A percentile compares a stretch with the other conserved stretches of the same genome.
Evolutionary conservation across 1,140 invertebrate genomes (phyloP).

Genomic region (Pogonus chalceus): DNA sequence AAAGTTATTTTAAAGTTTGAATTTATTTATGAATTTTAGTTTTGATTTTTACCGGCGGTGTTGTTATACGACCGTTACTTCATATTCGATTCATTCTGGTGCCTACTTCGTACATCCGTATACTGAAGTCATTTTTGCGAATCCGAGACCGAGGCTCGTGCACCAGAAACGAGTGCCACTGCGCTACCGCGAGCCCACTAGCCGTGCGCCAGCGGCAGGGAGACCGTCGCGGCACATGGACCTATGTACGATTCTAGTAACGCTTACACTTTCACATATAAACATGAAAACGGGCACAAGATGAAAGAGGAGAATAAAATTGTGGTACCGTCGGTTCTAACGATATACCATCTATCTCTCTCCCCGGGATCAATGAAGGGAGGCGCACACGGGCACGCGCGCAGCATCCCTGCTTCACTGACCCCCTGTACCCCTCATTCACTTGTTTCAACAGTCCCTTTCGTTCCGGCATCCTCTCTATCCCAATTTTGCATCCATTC

Average conservation of each 20-base stretch:
- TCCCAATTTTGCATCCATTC: background rate
- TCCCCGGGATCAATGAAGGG: slow-evolving; percentile 24
- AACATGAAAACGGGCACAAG: background rate
- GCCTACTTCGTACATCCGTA: slow-evolving; percentile 25
- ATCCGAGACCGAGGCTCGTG: slow-evolving; percentile 19
- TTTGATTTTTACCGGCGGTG: slow-evolving; percentile 17
- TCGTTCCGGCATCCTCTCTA: background rate
- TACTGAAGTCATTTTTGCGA: slow-evolving; percentile 23
- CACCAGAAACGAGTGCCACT: slow-evolving; percentile 23
- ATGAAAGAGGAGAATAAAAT: slow-evolving; percentile 10
- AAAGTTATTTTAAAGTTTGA: slow-evolving; percentile 18
- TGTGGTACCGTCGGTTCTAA: slow-evolving; percentile 16
- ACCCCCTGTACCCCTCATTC: too few species aligned
- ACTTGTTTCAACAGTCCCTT: too few species aligned
- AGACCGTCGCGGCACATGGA: slow-evolving; percentile 21
- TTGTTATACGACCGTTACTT: slow-evolving; percentile 19
- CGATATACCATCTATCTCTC: slow-evolving; percentile 6
- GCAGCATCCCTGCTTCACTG: background rate
- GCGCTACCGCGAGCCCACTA: slow-evolving; percentile 27
- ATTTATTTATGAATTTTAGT: slow-evolving; percentile 17
- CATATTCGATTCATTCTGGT: slow-evolving; percentile 21
- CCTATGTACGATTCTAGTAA: background rate
- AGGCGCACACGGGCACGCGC: slow-evolving; percentile 19
- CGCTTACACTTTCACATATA: background rate
- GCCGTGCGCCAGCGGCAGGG: slow-evolving; percentile 15